Evolutionary conservation across 2,113 vertebrate genomes (phyloP).

Genomic region (Cavia aperea): DNA sequence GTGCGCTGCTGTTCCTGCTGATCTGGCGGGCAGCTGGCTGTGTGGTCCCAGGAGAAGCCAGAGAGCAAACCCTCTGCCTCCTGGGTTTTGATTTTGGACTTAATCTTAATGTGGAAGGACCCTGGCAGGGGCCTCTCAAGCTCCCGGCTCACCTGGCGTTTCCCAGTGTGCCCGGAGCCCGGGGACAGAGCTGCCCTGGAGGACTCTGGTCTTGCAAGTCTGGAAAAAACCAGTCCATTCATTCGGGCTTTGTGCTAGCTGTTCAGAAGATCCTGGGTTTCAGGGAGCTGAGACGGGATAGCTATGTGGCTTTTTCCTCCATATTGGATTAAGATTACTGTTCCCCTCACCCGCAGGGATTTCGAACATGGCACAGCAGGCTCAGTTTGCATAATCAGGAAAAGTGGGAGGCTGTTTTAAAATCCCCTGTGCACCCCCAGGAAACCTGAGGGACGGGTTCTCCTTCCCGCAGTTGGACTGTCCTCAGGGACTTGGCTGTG

Average conservation of each 20-base stretch:
- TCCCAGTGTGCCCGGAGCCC: neutral
- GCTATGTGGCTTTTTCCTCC: neutral
- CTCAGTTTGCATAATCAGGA: neutral
- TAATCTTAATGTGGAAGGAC: neutral
- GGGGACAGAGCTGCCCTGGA: accelerated
- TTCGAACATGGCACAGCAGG: neutral
- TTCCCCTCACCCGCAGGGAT: neutral
- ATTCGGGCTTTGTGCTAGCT: neutral
- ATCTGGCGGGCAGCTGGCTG: neutral
- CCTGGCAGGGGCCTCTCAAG: neutral
- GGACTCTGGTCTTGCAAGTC: neutral
- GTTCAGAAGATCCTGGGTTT: neutral
- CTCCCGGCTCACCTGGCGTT: neutral
- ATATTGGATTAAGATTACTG: neutral
- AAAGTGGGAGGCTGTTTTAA: neutral
- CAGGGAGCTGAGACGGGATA: accelerated
- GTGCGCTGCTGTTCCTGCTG: neutral
- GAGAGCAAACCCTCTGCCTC: neutral
- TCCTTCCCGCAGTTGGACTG: neutral
- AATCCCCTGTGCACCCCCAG: neutral
- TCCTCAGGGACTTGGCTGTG: neutral
- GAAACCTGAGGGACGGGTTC: neutral
- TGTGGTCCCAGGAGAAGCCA: neutral
- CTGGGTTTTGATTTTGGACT: neutral
- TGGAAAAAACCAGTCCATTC: neutral